Evolutionary conservation across 2,888 invertebrate species (phyloP).

Genomic region (Pollenia labialis): DNA sequence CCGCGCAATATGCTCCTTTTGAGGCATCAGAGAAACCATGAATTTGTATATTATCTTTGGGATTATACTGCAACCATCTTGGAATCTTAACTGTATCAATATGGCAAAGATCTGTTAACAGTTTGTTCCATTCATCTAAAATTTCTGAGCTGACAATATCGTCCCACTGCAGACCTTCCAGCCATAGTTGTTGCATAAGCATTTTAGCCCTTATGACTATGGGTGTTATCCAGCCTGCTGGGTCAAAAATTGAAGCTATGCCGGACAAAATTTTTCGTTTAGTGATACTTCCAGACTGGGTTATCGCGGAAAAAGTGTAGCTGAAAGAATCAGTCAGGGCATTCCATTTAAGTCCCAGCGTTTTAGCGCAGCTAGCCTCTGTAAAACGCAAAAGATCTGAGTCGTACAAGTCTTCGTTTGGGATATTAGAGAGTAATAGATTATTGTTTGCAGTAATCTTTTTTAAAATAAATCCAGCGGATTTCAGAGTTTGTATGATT

Average conservation of each 20-base stretch:
- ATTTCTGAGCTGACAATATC: constrained; percentile 15
- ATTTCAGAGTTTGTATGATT: too few relatives aligned
- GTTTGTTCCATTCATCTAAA: constrained; percentile 4
- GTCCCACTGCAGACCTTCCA: constrained; percentile 57
- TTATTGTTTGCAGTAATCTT: background rate
- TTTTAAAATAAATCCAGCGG: too few relatives aligned
- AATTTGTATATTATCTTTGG: constrained; percentile 3
- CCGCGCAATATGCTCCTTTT: constrained; percentile 19
- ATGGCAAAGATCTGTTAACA: constrained; percentile 3
- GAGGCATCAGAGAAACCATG: constrained; percentile 54
- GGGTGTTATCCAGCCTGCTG: constrained; percentile 48
- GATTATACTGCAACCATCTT: constrained; percentile 31
- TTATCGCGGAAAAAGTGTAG: background rate
- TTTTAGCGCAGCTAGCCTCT: constrained; percentile 36
- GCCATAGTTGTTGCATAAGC: constrained; percentile 59
- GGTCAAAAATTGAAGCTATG: constrained; percentile 37
- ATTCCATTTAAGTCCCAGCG: constrained; percentile 51
- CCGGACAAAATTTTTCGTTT: constrained; percentile 17
- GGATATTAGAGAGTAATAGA: background rate
- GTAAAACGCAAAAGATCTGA: constrained; percentile 19
- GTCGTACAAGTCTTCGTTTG: constrained; percentile 13
- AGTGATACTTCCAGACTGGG: background rate
- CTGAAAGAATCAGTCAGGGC: constrained; percentile 32
- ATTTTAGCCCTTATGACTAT: constrained; percentile 51
- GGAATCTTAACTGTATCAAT: constrained; percentile 32